A percentile compares a stretch with the other conserved stretches of the same genome.
Conservation (phyloP, 2,888 invertebrate species). For the Drosophila anomelani region DNA sequence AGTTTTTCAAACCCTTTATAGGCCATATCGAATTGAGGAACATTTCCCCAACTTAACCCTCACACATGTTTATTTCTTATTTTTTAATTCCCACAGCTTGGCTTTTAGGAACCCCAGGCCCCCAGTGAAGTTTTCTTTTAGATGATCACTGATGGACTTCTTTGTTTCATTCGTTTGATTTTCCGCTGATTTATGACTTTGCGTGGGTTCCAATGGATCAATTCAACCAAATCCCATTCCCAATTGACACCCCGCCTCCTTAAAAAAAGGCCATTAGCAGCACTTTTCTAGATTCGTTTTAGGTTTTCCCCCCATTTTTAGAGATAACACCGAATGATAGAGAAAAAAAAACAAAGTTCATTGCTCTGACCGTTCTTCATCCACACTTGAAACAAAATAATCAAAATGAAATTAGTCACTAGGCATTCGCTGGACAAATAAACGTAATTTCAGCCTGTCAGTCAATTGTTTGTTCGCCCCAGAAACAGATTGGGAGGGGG, state of each 20-base stretch:
- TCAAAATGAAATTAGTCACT: constrained; percentile 72
- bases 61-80: not conserved
- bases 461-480: constrained; percentile 31
- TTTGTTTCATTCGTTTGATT: constrained; percentile 29
- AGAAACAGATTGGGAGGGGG: constrained; percentile 15
- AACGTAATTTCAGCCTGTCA: constrained; percentile 24
- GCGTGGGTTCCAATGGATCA: constrained; percentile 22
- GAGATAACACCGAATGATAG: constrained; percentile 29
- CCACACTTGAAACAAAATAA: constrained; percentile 53
- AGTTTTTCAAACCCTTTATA: not conserved
- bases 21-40: not conserved
- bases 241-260: constrained; percentile 28
- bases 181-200: constrained; percentile 38
- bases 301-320: constrained; percentile 20
- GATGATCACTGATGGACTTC: constrained; percentile 27
- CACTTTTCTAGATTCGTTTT: constrained; percentile 33
- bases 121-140: constrained; percentile 6
- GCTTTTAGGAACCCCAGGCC: constrained; percentile 1
- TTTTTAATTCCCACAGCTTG: constrained; percentile 12
- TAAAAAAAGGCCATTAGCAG: constrained; percentile 27
- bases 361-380: constrained; percentile 28
- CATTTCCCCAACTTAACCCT: not conserved
- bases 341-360: constrained; percentile 33
- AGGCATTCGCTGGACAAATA: constrained; percentile 34
- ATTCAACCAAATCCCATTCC: constrained; percentile 17